phyloP scores from a whole-genome alignment of 2,113 vertebrate species.

The Myrmecophaga tridactyla region DNA sequence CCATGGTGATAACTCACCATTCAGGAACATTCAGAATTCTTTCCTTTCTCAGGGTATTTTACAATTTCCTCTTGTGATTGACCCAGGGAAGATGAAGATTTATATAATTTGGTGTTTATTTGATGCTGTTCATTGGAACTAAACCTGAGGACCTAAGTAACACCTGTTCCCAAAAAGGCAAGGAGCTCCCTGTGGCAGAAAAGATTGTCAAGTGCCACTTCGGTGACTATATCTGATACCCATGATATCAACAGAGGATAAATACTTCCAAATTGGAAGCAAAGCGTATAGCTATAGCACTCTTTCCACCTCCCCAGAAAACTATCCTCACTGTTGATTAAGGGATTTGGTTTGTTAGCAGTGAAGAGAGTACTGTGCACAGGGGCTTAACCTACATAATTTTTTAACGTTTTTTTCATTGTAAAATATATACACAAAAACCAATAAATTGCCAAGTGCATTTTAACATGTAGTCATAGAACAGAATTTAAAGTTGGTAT shows the following conservation, averaged over 20 bases:
- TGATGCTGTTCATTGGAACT: background rate
- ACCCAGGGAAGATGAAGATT: constrained; percentile 30
- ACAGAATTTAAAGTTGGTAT: too few species aligned
- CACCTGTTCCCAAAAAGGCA: constrained; percentile 11
- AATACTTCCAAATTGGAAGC: background rate
- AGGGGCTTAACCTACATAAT: constrained; percentile 21
- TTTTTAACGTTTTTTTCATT: too few species aligned
- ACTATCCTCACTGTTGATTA: background rate
- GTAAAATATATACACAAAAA: too few species aligned
- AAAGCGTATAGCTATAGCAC: background rate
- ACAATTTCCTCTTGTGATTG: constrained; percentile 2
- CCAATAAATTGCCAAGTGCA: too few species aligned
- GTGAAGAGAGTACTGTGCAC: background rate
- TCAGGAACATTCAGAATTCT: background rate
- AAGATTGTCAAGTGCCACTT: constrained; percentile 9
- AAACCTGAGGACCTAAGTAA: background rate
- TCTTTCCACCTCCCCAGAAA: constrained; percentile 29
- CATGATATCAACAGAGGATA: constrained; percentile 15
- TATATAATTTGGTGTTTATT: background rate
- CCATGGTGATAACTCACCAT: background rate
- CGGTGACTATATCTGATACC: background rate
- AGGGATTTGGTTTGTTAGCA: background rate
- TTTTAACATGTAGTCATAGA: too few species aligned
- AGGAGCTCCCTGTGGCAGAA: background rate
- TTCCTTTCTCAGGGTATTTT: background rate